Conservation (phyloP, 2,888 invertebrate genomes). For the Amorpha juglandis region DNA sequence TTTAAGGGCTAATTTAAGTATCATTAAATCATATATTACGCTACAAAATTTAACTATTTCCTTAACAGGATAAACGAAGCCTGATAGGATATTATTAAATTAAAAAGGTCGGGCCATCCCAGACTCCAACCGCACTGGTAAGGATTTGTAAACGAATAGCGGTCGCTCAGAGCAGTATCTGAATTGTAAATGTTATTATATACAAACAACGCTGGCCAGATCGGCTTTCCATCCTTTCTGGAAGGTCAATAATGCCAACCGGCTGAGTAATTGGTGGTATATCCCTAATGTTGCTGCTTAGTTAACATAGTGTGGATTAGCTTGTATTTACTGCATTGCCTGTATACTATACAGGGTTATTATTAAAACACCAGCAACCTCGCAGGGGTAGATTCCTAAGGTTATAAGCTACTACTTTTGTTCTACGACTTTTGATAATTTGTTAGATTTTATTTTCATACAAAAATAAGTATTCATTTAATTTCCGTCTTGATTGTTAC, state of each 20-base stretch:
- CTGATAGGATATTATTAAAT: slow-evolving; percentile 7
- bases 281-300: neutral
- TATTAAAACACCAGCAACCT: too few species aligned
- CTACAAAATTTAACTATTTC: slow-evolving; percentile 10
- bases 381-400: too few species aligned
- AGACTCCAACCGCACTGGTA: slow-evolving; percentile 21
- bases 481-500: too few species aligned
- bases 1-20: too few species aligned
- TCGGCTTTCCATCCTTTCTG: slow-evolving; percentile 31
- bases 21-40: too few species aligned
- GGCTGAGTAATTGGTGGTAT: slow-evolving; percentile 35
- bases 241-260: slow-evolving; percentile 19
- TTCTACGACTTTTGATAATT: too few species aligned
- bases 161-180: slow-evolving; percentile 48
- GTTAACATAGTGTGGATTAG: neutral
- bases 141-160: slow-evolving; percentile 55
- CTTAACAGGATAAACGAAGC: slow-evolving; percentile 3
- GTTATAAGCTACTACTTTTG: too few species aligned
- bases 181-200: slow-evolving; percentile 64
- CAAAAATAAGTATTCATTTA: too few species aligned
- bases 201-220: slow-evolving; percentile 40
- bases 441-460: too few species aligned
- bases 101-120: neutral
- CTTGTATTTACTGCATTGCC: too few species aligned
- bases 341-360: too few species aligned